Evolutionary conservation across 2,113 vertebrate genomes (phyloP).

Genomic region (Archilochus colubris): DNA sequence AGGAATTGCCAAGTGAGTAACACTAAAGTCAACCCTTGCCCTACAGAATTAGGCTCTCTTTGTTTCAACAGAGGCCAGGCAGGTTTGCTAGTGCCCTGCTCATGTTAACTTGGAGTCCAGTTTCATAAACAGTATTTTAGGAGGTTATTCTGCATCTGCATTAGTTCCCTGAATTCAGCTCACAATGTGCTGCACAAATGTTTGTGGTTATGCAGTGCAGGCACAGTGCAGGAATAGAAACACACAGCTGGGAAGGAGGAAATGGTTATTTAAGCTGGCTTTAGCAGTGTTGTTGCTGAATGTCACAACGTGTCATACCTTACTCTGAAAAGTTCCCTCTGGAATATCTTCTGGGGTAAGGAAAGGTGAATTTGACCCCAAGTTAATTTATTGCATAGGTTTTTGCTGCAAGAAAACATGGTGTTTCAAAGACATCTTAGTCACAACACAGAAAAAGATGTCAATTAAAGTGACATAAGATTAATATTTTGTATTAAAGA

Average conservation of each 20-base stretch:
- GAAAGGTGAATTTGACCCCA: neutral
- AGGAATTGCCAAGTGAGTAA: neutral
- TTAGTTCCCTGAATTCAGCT: neutral
- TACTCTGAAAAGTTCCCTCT: neutral
- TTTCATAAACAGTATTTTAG: neutral
- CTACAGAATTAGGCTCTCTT: neutral
- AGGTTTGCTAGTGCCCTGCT: neutral
- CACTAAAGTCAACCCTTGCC: neutral
- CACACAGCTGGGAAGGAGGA: conserved; percentile 49
- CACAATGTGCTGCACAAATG: conserved; percentile 2
- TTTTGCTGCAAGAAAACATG: neutral
- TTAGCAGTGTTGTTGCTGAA: neutral
- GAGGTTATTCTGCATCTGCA: neutral
- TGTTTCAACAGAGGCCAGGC: neutral
- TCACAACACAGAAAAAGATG: neutral
- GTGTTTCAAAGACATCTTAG: neutral
- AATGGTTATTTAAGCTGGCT: conserved; percentile 31
- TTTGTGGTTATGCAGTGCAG: neutral
- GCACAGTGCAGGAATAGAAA: conserved; percentile 55
- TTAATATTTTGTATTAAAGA: neutral
- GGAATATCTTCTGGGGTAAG: neutral
- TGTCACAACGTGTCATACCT: neutral
- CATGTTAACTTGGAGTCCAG: neutral
- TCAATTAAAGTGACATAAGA: neutral
- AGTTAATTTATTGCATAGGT: neutral